Base-by-base conservation (phyloP, 2,113 vertebrate genomes). In the Piprites chloris region DNA sequence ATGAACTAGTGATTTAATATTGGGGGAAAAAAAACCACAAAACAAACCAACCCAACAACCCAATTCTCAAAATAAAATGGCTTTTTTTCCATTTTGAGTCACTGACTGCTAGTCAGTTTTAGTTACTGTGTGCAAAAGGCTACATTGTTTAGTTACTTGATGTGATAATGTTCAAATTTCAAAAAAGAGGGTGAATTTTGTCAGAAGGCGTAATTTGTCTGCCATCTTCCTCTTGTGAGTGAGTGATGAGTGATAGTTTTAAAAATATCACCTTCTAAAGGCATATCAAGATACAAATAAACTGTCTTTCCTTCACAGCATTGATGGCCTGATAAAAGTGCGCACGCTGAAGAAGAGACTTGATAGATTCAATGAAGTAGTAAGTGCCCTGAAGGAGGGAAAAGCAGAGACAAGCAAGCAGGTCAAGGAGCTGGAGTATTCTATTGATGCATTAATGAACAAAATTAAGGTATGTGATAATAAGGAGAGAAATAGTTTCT, bases 291-390 rank as follows among this genome's bases (percentile, higher is more conserved):
- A 11, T 75, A 30, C 81, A 87, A 74, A 67, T 42, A 21, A 83
- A 12, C 8, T 68, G 12, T 69, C n/a, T 92, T 92, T 11, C 85
- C 49, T 91, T 94, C 53, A 47, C 84, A 99, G 99, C 49, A 99
- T 99, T 33, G 98, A 99, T 63, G 99, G 99, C 18, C 93, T 99
- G 81, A 97, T 99, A 58, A 99, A 99, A 95, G 99, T 99, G 59
- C 97, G 97, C 23, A 98, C 97, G 1, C 97, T 99, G 97, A 99
- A 99, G 95, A 98, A 96, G 61, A 98, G 99, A 61, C 99, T 99
- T 81, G 97, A 95, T 78, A 98, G 98, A 87, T 99, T 99, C 93
- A 99, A 98, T 35, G 98, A 99, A 97, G 99, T 99, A 92, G 99
- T 99, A 68, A 98, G 85, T 49, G 98, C 98, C 10, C 96, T 99